A percentile compares a stretch with the other conserved stretches of the same genome.
These are phyloP conservation scores for Anoplophora glabripennis DNA, from an alignment of 1,140 invertebrate genomes.

Conservation along the genomic window DNA sequence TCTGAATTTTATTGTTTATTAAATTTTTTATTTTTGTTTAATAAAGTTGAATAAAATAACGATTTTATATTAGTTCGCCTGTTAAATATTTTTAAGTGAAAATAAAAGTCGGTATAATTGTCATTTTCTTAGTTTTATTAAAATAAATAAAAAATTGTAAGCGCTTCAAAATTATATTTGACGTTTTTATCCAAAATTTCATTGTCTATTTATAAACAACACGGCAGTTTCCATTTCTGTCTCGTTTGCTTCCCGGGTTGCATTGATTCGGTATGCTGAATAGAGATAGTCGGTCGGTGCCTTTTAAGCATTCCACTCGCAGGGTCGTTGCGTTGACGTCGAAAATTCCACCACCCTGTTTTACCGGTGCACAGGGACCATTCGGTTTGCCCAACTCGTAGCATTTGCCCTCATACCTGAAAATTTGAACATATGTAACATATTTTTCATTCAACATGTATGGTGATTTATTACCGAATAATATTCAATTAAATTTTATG, in stretches of 20 bases:
- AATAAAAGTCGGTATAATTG: too few species aligned
- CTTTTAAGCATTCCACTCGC: slow-evolving; percentile 32
- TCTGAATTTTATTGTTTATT: too few species aligned
- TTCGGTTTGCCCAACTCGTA: slow-evolving; percentile 31
- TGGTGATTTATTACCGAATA: too few species aligned
- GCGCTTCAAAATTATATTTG: neutral
- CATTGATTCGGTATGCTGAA: slow-evolving; percentile 26
- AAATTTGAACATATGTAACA: slow-evolving; percentile 1
- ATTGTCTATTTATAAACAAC: slow-evolving; percentile 8
- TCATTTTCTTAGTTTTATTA: too few species aligned
- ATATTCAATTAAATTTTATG: too few species aligned
- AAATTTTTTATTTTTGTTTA: too few species aligned
- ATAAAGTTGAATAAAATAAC: too few species aligned
- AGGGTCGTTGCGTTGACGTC: slow-evolving; percentile 37
- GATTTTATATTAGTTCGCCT: too few species aligned
- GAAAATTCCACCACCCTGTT: slow-evolving; percentile 37
- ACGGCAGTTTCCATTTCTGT: slow-evolving; percentile 24
- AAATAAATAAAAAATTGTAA: neutral
- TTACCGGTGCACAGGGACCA: slow-evolving; percentile 29
- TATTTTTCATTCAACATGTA: too few species aligned
- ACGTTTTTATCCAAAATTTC: neutral
- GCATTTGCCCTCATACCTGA: slow-evolving; percentile 27
- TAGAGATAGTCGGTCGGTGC: slow-evolving; percentile 29
- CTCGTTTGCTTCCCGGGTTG: slow-evolving; percentile 30
- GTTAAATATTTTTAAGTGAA: too few species aligned